A percentile compares a stretch with the other conserved stretches of the same genome.
phyloP scores from a whole-genome alignment of 2,113 vertebrate genomes.

The Gymnobelideus leadbeateri region DNA sequence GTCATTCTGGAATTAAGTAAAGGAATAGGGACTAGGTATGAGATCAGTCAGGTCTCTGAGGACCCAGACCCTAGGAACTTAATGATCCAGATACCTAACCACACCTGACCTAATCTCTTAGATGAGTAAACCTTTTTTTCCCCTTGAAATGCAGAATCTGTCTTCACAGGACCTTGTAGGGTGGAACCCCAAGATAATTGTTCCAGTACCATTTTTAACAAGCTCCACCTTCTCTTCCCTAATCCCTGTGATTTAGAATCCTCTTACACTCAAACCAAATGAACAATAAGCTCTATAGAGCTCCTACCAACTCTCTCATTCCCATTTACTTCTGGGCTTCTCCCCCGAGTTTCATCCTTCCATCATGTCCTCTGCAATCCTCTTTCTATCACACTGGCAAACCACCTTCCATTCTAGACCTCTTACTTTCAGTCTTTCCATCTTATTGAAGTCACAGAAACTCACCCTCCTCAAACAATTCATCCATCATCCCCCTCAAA shows the following conservation, averaged over 20 bases:
- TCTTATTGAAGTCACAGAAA: neutral
- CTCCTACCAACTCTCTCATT: neutral
- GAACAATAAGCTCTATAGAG: neutral
- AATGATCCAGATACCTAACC: neutral
- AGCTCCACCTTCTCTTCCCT: neutral
- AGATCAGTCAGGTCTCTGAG: neutral
- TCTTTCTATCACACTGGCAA: neutral
- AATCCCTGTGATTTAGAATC: neutral
- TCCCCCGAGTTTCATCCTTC: neutral
- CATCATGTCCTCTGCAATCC: neutral
- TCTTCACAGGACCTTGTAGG: neutral
- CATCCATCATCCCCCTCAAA: no score
- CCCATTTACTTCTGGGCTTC: neutral
- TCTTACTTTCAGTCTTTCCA: neutral
- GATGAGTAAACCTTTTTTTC: neutral
- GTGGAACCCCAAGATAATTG: neutral
- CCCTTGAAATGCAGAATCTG: neutral
- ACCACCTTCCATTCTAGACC: neutral
- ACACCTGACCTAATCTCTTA: neutral
- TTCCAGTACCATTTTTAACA: neutral
- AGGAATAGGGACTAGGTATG: neutral
- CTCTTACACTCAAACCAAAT: neutral
- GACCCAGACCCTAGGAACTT: neutral
- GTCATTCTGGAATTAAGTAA: neutral
- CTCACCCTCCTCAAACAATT: neutral